phyloP scores from a whole-genome alignment of 2,113 vertebrate genomes.

The Myotis lucifugus region DNA sequence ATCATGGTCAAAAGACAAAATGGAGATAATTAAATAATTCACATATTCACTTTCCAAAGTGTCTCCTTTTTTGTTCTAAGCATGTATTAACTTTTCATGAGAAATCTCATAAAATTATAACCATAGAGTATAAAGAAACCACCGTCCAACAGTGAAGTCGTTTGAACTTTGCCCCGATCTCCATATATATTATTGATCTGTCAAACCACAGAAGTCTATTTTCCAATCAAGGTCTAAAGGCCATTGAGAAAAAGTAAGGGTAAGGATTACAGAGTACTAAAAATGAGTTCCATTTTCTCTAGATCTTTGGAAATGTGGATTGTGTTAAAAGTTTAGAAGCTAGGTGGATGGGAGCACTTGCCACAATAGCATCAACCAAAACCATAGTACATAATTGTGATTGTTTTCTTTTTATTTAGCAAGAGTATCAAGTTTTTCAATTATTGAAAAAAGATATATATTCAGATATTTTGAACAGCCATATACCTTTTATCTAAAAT shows the following conservation, averaged over 20 bases:
- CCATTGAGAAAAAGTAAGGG: neutral
- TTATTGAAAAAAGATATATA: neutral
- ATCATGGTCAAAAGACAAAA: neutral
- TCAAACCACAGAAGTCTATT: neutral
- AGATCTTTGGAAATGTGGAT: neutral
- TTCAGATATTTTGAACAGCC: neutral
- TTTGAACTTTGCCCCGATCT: conserved; percentile 2
- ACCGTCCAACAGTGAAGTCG: neutral
- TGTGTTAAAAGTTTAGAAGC: neutral
- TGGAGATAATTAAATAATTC: neutral
- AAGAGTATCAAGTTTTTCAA: neutral
- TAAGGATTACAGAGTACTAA: neutral
- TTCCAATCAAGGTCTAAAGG: neutral
- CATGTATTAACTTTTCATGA: neutral
- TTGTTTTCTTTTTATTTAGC: neutral
- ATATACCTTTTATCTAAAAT: neutral
- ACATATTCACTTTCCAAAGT: neutral
- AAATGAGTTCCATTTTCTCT: neutral
- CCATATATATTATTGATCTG: neutral
- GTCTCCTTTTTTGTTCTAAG: neutral
- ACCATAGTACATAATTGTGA: accelerated
- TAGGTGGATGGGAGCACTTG: no score
- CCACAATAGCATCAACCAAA: neutral
- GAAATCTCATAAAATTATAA: neutral
- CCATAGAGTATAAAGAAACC: neutral